phyloP scores from a whole-genome alignment of 2,113 vertebrate species.

The Smithornis capensis region DNA sequence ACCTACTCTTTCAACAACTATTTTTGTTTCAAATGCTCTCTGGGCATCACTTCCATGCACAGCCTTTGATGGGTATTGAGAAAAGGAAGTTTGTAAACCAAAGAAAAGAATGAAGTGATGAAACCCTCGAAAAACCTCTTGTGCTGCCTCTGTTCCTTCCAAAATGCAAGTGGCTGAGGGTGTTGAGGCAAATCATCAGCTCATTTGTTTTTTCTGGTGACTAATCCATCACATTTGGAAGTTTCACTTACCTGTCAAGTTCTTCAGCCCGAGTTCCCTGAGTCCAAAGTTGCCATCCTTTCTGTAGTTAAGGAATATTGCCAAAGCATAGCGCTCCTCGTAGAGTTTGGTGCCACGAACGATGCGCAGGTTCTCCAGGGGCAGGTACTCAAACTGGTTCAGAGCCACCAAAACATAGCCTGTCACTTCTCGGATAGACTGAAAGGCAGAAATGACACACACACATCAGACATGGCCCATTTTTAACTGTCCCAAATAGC shows the following conservation, averaged over 20 bases:
- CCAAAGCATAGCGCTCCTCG: conserved; percentile 89
- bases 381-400: conserved; percentile 95
- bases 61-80: neutral
- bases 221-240: neutral
- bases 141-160: neutral
- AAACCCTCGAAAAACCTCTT: neutral
- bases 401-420: conserved; percentile 96
- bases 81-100: neutral
- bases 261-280: conserved; percentile 90
- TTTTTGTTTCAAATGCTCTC: neutral
- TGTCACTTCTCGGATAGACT: conserved; percentile 97
- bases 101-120: neutral
- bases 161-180: neutral
- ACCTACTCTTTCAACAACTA: neutral
- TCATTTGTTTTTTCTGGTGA: neutral
- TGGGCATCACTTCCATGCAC: neutral
- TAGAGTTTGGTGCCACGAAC: conserved; percentile 94
- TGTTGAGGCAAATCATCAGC: neutral
- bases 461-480: neutral
- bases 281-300: conserved; percentile 91
- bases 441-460: conserved; percentile 47
- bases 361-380: conserved; percentile 94
- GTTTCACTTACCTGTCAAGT: conserved; percentile 86
- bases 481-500: too few relatives aligned
- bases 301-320: conserved; percentile 97